These are phyloP conservation scores for Colostygia pectinataria DNA, from an alignment of 2,888 invertebrate genomes.

Conservation along the genomic window DNA sequence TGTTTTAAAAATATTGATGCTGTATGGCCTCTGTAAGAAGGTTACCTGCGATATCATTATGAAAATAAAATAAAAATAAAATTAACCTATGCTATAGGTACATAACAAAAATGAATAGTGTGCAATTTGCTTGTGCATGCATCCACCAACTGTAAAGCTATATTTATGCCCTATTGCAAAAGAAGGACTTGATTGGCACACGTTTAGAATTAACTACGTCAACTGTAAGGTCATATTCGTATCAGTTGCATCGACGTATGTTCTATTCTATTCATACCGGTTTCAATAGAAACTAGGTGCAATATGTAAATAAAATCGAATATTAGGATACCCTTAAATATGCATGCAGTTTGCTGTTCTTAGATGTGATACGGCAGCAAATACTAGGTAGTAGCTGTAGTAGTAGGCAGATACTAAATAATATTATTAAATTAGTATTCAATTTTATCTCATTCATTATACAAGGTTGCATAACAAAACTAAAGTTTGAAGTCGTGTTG, in stretches of 20 bases:
- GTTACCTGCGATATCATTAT: neutral
- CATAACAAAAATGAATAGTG: slow-evolving; percentile 16
- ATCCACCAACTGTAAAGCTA: slow-evolving; percentile 28
- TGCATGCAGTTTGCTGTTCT: no score
- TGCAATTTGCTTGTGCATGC: slow-evolving; percentile 8
- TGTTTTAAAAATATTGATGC: neutral
- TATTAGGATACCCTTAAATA: no score
- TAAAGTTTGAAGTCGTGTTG: no score
- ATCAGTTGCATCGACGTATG: slow-evolving; percentile 26
- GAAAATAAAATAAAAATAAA: no score
- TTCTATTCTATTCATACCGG: slow-evolving; percentile 13
- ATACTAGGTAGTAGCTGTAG: no score
- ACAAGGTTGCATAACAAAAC: no score
- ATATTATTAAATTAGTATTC: no score
- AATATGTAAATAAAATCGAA: no score
- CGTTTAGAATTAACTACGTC: slow-evolving; percentile 33
- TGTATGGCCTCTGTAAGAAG: neutral
- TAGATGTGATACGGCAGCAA: no score
- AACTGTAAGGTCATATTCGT: slow-evolving; percentile 32
- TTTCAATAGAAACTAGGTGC: slow-evolving; percentile 16
- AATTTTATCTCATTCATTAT: no score
- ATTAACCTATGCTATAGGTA: neutral
- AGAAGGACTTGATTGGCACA: slow-evolving; percentile 29
- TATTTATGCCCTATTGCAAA: slow-evolving; percentile 28
- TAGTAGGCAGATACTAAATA: no score